These are phyloP conservation scores for Drosophila littoralis DNA, from an alignment of 1,140 invertebrate species.

Conservation along the genomic window DNA sequence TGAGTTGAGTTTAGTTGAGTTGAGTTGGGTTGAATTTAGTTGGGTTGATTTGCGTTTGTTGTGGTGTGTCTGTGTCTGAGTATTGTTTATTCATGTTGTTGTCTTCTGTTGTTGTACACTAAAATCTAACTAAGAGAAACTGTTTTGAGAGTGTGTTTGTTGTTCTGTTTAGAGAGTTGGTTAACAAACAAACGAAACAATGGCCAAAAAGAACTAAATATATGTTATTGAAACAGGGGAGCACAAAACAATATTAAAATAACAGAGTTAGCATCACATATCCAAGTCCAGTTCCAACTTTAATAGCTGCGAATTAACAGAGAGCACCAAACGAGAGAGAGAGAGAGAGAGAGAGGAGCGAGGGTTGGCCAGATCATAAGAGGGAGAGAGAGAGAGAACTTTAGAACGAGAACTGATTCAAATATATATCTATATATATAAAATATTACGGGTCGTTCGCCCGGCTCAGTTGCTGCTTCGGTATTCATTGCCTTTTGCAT, in stretches of 20 bases:
- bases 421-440: constrained; percentile 8
- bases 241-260: not conserved
- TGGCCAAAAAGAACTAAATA: constrained; percentile 4
- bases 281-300: constrained; percentile 3
- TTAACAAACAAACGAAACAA: constrained; percentile 17
- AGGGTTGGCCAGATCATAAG: not conserved
- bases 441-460: constrained; percentile 24
- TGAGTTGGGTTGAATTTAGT: constrained; percentile 41
- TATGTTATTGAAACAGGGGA: constrained; percentile 3
- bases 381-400: constrained; percentile 12
- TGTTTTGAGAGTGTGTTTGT: constrained; percentile 12
- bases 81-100: constrained; percentile 37
- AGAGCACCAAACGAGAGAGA: not conserved
- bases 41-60: constrained; percentile 38
- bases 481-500: constrained; percentile 63
- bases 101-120: constrained; percentile 31
- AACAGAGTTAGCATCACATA: not conserved
- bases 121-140: constrained; percentile 55
- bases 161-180: constrained; percentile 18
- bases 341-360: not conserved
- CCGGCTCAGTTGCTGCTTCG: constrained; percentile 32
- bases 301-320: not conserved
- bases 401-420: not conserved
- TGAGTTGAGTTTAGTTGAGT: constrained; percentile 27
- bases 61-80: constrained; percentile 59